Evolutionary conservation across 2,797 vertebrate species (phyloP), one percentile per base, ranked within the genome.

Genomic region (Hirundo rustica): DNA sequence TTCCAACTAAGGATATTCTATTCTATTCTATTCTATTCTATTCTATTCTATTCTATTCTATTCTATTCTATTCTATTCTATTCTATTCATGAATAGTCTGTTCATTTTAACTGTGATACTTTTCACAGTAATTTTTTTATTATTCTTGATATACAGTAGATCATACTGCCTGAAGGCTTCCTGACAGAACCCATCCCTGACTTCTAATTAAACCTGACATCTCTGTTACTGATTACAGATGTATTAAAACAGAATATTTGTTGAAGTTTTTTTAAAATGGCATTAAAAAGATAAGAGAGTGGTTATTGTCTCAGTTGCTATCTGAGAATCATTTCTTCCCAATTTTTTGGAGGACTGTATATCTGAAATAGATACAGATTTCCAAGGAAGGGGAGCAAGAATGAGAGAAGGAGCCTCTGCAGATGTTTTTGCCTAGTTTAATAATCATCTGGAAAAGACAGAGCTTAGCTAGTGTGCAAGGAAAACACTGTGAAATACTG

Each of bases 351-450:
- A 79, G 25, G 15, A 36, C 36, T 82, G 18, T 55, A 34, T 92
- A 32, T 66, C 53, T 74, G 64, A 82, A 89, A 50, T 44, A 78
- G 48, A 45, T 60, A 34, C 40, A 67, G 62, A 62, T 87, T 90
- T 95, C 61, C 36, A 51, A 70, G 36, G 55, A 26, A 79, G 34
- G 17, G 34, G 29, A 72, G 22, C 4, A 2, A 32, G 47, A 84
- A 72, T 73, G 74, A 91, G 66, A 84, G 55, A 58, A 85, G 36
- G n/a, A 88, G 13, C 47, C 89, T 67, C 61, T 74, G 74, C 51
- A 65, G 61, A 54, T 94, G 55, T 19, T 73, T 92, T 75, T 85
- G 65, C 66, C 81, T 92, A 88, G 90, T 87, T 83, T 92, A 83
- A 75, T 73, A 7, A 75, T 92, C 40, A n/a, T 48, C 77, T 86